A percentile compares a stretch with the other conserved stretches of the same genome.
phyloP scores from a whole-genome alignment of 2,797 vertebrate species.

The Enoplosus armatus region DNA sequence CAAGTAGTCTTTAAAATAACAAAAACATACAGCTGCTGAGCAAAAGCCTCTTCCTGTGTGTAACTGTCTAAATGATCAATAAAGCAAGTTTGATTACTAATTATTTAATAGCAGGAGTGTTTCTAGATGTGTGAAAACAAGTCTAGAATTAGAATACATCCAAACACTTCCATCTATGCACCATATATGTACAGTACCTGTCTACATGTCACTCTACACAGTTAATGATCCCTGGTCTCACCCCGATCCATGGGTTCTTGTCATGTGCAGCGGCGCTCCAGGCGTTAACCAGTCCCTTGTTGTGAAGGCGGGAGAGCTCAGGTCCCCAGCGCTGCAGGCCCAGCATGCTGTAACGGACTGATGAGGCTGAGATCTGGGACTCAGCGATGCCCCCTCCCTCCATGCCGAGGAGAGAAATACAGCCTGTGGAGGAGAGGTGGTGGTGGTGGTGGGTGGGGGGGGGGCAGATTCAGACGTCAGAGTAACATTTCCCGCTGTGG shows the following conservation, averaged over 20 bases:
- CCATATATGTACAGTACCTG: neutral
- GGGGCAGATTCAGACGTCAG: neutral
- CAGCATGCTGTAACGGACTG: constrained; percentile 89
- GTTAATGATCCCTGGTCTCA: constrained; percentile 69
- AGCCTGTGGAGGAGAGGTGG: constrained; percentile 80
- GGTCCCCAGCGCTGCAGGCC: constrained; percentile 96
- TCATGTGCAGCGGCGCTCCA: constrained; percentile 95
- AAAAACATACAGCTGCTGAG: neutral
- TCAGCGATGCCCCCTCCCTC: constrained; percentile 91
- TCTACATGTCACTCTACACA: no score
- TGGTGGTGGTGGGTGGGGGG: no score
- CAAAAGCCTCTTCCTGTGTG: neutral
- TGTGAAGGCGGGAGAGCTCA: constrained; percentile 92
- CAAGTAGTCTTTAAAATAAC: neutral
- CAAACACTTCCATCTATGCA: neutral
- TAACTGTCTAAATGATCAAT: neutral
- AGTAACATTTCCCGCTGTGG: neutral
- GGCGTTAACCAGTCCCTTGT: constrained; percentile 94
- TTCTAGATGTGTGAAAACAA: neutral
- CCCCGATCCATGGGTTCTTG: constrained; percentile 95
- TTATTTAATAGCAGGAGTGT: neutral
- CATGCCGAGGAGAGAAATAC: constrained; percentile 91
- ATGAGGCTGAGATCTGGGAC: constrained; percentile 92
- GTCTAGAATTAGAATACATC: neutral
- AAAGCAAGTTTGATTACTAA: neutral